phyloP scores from a whole-genome alignment of 2,888 invertebrate species.

The Leucoptera coffeella region DNA sequence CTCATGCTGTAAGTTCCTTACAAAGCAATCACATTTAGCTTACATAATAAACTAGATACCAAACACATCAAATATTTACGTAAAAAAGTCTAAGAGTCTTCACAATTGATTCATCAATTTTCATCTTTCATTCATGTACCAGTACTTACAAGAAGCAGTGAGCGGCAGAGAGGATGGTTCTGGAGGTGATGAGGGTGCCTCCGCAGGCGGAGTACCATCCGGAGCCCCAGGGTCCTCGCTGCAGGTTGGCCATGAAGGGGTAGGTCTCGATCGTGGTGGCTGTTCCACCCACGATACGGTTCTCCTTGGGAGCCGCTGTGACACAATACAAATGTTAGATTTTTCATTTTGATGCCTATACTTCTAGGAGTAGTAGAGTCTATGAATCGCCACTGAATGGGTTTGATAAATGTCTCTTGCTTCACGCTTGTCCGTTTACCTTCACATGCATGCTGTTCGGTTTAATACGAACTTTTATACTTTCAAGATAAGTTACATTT shows the following conservation, averaged over 20 bases:
- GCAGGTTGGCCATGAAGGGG: conserved; percentile 7
- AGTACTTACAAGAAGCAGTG: conserved; percentile 10
- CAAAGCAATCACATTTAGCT: too few species aligned
- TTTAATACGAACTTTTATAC: conserved; percentile 1
- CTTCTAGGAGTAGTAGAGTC: too few species aligned
- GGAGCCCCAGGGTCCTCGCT: conserved; percentile 2
- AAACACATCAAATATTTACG: too few species aligned
- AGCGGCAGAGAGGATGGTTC: conserved; percentile 8
- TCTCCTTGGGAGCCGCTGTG: background rate
- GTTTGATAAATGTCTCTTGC: too few species aligned
- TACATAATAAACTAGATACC: too few species aligned
- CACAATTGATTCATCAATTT: too few species aligned
- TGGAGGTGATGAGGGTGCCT: conserved; percentile 8
- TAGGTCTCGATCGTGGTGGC: conserved; percentile 6
- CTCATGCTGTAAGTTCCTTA: too few species aligned
- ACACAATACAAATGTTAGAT: too few species aligned
- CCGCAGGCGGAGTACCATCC: conserved; percentile 8
- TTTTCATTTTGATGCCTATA: too few species aligned
- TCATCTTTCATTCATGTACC: too few species aligned
- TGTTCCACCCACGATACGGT: conserved; percentile 8
- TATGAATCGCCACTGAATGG: too few species aligned
- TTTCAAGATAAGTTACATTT: conserved; percentile 1
- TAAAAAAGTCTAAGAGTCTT: too few species aligned
- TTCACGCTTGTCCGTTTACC: conserved; percentile 2
- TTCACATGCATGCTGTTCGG: conserved; percentile 2